Percentiles rank a stretch among this genome's conserved stretches.
Conservation (phyloP, 1,140 invertebrate species). For the Teleogryllus occipitalis region DNA sequence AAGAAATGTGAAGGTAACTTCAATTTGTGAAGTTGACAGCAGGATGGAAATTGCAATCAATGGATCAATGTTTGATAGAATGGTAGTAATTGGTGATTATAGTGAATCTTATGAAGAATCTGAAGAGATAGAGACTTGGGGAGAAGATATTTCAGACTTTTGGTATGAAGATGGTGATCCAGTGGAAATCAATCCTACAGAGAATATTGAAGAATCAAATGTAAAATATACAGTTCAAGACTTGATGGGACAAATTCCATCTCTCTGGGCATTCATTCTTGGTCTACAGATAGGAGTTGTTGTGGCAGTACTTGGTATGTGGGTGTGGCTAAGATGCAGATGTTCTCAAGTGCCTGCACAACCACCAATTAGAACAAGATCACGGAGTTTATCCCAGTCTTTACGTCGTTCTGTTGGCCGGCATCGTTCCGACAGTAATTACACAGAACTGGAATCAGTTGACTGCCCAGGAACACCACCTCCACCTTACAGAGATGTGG, state of each 20-base stretch:
- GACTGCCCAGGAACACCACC: conserved; percentile 12
- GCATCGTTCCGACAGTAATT: not conserved
- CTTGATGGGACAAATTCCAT: conserved; percentile 4
- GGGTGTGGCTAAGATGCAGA: not conserved
- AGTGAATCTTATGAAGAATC: not conserved
- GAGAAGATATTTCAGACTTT: not conserved
- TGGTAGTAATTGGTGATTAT: not conserved
- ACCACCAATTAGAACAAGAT: not conserved
- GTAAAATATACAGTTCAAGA: not conserved
- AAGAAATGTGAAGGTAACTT: not conserved
- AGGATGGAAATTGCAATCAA: not conserved
- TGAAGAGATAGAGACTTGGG: not conserved
- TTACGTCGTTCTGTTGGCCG: not conserved
- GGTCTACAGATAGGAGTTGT: conserved; percentile 11
- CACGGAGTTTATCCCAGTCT: not conserved
- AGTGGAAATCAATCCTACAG: not conserved
- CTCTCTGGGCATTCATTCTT: conserved; percentile 7
- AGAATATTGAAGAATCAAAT: not conserved
- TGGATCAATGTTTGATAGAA: not conserved
- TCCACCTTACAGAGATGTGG: conserved; percentile 8
- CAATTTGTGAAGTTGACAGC: not conserved
- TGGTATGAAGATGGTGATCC: not conserved
- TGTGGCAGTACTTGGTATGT: not conserved
- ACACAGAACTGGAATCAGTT: not conserved
- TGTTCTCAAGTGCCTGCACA: not conserved